Percentiles rank a stretch among this genome's conserved stretches.
phyloP scores from a whole-genome alignment of 1,140 invertebrate species.

The Drosophila lacteicornis region DNA sequence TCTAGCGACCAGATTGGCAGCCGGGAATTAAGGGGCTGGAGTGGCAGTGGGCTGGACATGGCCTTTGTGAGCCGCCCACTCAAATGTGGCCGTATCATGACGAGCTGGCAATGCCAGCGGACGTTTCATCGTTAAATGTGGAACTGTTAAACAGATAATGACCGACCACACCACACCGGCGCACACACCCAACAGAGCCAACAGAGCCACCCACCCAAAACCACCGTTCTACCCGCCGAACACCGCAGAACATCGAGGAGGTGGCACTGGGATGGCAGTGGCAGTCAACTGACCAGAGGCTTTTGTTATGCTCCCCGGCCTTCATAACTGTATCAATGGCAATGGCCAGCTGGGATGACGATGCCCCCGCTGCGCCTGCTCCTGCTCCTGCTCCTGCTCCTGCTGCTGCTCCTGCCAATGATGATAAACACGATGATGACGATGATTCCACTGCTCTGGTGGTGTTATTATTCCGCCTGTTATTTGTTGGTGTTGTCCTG shows the following conservation, averaged over 20 bases:
- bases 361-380: conserved; percentile 15
- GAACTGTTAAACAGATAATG: conserved; percentile 83
- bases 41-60: conserved; percentile 2
- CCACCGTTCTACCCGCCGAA: neutral
- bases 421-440: conserved; percentile 28
- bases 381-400: conserved; percentile 14
- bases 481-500: conserved; percentile 49
- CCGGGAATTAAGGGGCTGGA: conserved; percentile 4
- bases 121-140: conserved; percentile 76
- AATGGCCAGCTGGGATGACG: conserved; percentile 26
- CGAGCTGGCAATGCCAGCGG: conserved; percentile 46
- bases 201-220: neutral
- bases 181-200: conserved; percentile 1
- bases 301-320: conserved; percentile 51
- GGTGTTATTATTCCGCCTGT: conserved; percentile 28
- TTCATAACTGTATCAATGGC: conserved; percentile 66
- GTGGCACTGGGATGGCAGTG: conserved; percentile 7
- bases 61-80: conserved; percentile 32
- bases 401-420: conserved; percentile 31
- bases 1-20: conserved; percentile 23
- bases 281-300: conserved; percentile 40
- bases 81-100: conserved; percentile 67
- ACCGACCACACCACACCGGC: conserved; percentile 52
- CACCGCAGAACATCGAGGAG: conserved; percentile 23
- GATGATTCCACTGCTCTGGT: conserved; percentile 26